Evolutionary conservation across 2,888 invertebrate species (phyloP), one percentile per base, ranked within the genome.

Genomic region (Dicycla oo): DNA sequence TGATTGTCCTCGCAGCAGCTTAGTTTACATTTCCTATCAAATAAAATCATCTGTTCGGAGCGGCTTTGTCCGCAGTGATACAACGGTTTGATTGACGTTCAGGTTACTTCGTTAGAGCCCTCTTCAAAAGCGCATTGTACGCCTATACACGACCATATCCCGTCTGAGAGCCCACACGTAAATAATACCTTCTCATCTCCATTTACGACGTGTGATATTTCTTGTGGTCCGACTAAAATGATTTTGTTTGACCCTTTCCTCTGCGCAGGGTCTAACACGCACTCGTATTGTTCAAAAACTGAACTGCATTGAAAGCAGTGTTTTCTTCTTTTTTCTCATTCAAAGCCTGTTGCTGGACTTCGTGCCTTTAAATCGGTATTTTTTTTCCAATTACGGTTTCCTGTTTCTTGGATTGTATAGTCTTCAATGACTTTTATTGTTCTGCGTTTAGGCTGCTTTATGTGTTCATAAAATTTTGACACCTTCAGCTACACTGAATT

Each of bases 191-290:
- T 80, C 89, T 90, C 91, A 88, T 90, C 87, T 91, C 83, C 87
- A 84, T 93, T 93, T 91, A 92, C 88, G 89, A 90, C 87, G 89
- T 89, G 91, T 91, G 89, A 91, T 92, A 90, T 91, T 91, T 90
- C 91, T 87, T 91, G 88, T 86, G 89, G 84, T 86, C 68, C 78
- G 76, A 78, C 87, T 87, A 82, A 85, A 86, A 88, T 87, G 15
- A 87, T 88, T 87, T 85, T 86, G 81, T 89, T 86, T 82, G 78
- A 83, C 82, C 84, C 83, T 86, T 78, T 79, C 75, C 65, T 26
- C 74, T 73, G 74, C 78, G 73, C 79, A 75, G 75, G 71, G 66
- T 69, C 62, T 76, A 73, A 70, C 73, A 75, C 69, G 66, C 43
- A 60, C n/a, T 80, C 73, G 60, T 73, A 80, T 82, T 76, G 76